phyloP scores from a whole-genome alignment of 2,113 vertebrate species.

The Prunella fulvescens region DNA sequence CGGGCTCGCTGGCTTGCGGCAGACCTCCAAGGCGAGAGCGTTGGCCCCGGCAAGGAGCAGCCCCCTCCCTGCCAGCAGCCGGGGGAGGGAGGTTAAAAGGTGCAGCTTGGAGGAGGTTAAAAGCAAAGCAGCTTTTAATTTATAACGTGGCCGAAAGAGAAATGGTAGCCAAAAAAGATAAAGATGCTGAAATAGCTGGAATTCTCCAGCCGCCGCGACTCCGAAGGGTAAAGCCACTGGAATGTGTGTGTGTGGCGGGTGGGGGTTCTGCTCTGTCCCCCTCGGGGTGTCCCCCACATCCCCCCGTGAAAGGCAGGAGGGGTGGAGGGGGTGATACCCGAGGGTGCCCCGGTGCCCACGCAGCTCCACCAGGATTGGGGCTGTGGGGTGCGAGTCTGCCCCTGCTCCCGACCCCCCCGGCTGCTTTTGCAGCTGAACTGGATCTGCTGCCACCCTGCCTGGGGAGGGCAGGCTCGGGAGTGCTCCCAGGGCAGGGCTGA shows the following conservation, averaged over 20 bases:
- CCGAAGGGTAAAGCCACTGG: conserved; percentile 47
- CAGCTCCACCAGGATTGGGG: not conserved
- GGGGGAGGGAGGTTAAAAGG: conserved; percentile 32
- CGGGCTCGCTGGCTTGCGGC: not conserved
- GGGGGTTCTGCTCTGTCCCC: not conserved
- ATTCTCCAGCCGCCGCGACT: conserved; percentile 57
- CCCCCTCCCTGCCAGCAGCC: conserved; percentile 8
- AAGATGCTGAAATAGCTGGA: conserved; percentile 62
- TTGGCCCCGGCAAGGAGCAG: not conserved
- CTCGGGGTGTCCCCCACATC: not conserved
- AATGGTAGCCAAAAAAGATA: conserved; percentile 51
- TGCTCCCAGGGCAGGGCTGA: not conserved
- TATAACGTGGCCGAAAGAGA: conserved; percentile 52
- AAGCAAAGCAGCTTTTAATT: conserved; percentile 55
- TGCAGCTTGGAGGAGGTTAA: conserved; percentile 45
- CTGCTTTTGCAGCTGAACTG: accelerated
- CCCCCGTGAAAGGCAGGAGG: not conserved
- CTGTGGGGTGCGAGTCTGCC: not conserved
- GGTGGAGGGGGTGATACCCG: accelerated
- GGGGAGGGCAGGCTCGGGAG: not conserved
- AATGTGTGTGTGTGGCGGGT: not conserved
- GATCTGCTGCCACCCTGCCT: not conserved
- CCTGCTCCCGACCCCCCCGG: accelerated
- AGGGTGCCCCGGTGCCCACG: accelerated
- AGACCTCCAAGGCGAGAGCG: conserved; percentile 24